These are phyloP conservation scores for Gonatopus flavifemur DNA, from an alignment of 1,140 invertebrate genomes.

Conservation along the genomic window DNA sequence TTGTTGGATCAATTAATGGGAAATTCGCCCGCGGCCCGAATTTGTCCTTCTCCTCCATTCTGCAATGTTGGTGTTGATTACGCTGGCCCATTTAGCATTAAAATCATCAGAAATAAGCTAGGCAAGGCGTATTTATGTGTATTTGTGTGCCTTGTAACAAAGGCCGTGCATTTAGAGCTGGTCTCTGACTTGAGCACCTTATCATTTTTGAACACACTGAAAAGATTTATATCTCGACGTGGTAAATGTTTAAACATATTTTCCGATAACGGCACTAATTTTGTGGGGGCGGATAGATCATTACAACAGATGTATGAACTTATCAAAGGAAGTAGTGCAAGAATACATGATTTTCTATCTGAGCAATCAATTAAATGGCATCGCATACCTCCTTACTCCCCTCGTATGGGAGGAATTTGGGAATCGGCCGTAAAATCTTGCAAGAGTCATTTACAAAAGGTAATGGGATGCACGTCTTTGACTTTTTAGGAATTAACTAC, in stretches of 20 bases:
- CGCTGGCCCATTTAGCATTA: background rate
- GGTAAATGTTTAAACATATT: background rate
- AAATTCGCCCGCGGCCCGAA: background rate
- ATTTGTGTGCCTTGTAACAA: no score
- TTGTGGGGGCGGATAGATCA: background rate
- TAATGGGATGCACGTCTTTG: background rate
- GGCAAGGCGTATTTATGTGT: no score
- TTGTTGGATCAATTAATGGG: background rate
- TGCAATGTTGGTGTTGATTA: background rate
- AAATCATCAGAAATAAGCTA: background rate
- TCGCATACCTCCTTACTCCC: no score
- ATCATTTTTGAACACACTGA: background rate
- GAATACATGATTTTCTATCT: background rate
- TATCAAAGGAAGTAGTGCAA: background rate
- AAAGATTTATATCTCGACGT: background rate
- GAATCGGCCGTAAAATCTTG: no score
- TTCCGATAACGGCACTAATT: background rate
- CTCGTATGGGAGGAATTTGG: no score
- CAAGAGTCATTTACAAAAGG: background rate
- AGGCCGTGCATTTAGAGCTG: no score
- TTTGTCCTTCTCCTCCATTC: background rate
- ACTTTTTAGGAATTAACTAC: slow-evolving; percentile 30
- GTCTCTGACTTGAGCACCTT: background rate
- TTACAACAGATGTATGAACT: no score
- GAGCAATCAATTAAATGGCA: background rate